Percentiles rank a stretch among this genome's conserved stretches.
Conservation (phyloP, 37 sponge, comb jelly and placozoan species). For the Ephydatia muelleri region DNA sequence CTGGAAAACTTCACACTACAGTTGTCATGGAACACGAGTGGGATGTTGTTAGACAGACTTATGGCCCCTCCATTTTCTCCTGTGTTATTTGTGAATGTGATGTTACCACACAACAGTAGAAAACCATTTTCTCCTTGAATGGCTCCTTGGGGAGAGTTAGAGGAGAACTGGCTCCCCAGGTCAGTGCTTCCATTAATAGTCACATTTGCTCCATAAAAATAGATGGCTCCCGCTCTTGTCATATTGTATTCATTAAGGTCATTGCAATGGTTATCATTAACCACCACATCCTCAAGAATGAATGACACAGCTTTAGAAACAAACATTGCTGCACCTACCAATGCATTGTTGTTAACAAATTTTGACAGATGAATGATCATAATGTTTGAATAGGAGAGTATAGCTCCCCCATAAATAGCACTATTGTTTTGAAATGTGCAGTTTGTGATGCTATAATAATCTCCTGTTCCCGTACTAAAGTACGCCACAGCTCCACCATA, state of each 20-base stretch:
- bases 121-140: conserved; percentile 5
- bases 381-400: not conserved
- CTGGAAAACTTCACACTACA: conserved; percentile 6
- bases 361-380: conserved; percentile 8
- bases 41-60: conserved; percentile 14
- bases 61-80: conserved; percentile 39
- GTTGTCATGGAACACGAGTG: conserved; percentile 23
- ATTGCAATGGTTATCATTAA: not conserved
- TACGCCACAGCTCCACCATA: not conserved
- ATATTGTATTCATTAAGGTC: not conserved
- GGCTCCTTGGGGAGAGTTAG: conserved; percentile 26
- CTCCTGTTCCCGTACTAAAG: not conserved
- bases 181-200: conserved; percentile 14
- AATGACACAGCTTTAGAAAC: not conserved
- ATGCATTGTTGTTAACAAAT: conserved; percentile 9
- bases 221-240: conserved; percentile 19
- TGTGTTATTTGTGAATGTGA: conserved; percentile 17
- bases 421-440: conserved; percentile 17
- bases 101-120: conserved; percentile 17
- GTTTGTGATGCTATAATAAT: not conserved
- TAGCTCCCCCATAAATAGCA: conserved; percentile 18
- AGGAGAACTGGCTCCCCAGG: conserved; percentile 26
- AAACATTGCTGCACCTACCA: not conserved
- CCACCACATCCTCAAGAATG: conserved; percentile 16
- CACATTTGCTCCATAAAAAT: not conserved